Evolutionary conservation across 2,888 invertebrate species (phyloP).

Genomic region (Melangyna quadrimaculata): DNA sequence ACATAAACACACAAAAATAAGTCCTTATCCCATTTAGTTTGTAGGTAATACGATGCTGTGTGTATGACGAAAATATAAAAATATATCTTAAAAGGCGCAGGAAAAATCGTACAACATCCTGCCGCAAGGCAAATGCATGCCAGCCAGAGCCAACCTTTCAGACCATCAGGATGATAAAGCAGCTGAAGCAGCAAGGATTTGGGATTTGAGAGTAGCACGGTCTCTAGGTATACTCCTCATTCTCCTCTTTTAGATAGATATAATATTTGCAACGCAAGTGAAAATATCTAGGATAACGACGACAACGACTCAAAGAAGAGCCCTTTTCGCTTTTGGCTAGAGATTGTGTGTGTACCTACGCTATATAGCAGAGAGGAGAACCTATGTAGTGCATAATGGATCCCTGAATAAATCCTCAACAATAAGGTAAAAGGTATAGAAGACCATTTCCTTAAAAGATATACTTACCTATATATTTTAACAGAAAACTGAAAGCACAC

Average conservation of each 20-base stretch:
- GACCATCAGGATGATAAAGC: conserved; percentile 3
- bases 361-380: not conserved
- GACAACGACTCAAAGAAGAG: conserved; percentile 54
- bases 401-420: conserved; percentile 44
- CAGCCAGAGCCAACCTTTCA: conserved; percentile 14
- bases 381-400: conserved; percentile 46
- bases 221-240: not conserved
- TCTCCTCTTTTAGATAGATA: conserved; percentile 5
- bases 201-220: conserved; percentile 42
- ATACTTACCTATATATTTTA: not conserved
- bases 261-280: conserved; percentile 34
- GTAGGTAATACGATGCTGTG: no score
- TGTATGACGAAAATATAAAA: conserved; percentile 36
- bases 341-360: not conserved
- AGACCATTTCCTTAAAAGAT: conserved; percentile 12
- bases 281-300: conserved; percentile 66
- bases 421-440: conserved; percentile 42
- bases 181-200: conserved; percentile 39
- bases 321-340: conserved; percentile 25
- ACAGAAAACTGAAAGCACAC: no score
- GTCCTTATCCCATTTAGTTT: conserved; percentile 47
- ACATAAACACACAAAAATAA: conserved; percentile 23
- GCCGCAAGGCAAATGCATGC: conserved; percentile 54
- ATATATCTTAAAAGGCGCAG: conserved; percentile 42
- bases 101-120: conserved; percentile 44